Conservation (phyloP, 2,888 invertebrate genomes). For the Hemistola chrysoprasaria region DNA sequence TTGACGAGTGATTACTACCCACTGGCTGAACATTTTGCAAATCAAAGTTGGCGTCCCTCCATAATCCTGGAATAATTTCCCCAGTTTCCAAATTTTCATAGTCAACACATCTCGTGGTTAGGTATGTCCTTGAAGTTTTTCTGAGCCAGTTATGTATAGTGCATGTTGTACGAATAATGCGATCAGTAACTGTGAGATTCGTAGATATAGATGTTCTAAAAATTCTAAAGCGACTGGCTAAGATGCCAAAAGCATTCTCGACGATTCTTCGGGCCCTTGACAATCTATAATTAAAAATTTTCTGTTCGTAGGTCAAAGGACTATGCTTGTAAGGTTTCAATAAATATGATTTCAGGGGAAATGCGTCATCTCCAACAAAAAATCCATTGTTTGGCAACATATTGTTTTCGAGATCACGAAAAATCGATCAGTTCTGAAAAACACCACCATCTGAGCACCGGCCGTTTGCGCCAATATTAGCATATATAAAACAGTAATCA, state of each 20-base stretch:
- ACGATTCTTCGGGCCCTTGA: slow-evolving; percentile 19
- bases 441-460: slow-evolving; percentile 18
- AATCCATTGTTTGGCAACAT: slow-evolving; percentile 20
- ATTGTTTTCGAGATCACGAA: slow-evolving; percentile 18
- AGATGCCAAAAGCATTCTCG: slow-evolving; percentile 12
- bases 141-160: slow-evolving; percentile 20
- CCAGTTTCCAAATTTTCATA: slow-evolving; percentile 27
- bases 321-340: slow-evolving; percentile 21
- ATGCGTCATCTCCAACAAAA: slow-evolving; percentile 19
- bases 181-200: slow-evolving; percentile 14
- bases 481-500: slow-evolving; percentile 17
- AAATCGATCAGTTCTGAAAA: slow-evolving; percentile 16
- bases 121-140: slow-evolving; percentile 11
- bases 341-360: slow-evolving; percentile 20
- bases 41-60: slow-evolving; percentile 23
- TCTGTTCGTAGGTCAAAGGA: slow-evolving; percentile 15
- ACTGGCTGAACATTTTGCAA: slow-evolving; percentile 19
- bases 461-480: slow-evolving; percentile 9
- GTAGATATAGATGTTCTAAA: slow-evolving; percentile 20
- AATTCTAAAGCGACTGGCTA: slow-evolving; percentile 19
- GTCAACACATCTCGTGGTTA: slow-evolving; percentile 23
- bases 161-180: slow-evolving; percentile 11
- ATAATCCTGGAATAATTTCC: slow-evolving; percentile 25
- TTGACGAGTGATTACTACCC: slow-evolving; percentile 23
- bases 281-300: slow-evolving; percentile 19